Evolutionary conservation across 2,113 vertebrate species (phyloP), one percentile per base, ranked within the genome.

Genomic region (Gila orcuttii): DNA sequence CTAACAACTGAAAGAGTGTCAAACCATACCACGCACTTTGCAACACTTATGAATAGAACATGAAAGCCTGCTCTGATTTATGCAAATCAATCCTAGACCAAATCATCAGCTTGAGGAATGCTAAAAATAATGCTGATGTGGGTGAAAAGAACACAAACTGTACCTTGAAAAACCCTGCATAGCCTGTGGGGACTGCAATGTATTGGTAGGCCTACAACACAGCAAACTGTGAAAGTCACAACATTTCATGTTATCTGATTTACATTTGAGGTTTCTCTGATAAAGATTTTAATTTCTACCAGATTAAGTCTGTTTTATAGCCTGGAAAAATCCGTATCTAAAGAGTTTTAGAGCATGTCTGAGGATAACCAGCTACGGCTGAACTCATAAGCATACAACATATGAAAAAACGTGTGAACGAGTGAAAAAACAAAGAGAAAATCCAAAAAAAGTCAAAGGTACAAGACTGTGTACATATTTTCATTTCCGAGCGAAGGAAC

Each of bases 61-160:
- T 45, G 39, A 47, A 81, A 28, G 23, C n/a, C 57, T 80, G 33
- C 59, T 62, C 36, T 64, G 59, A 60, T 64, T 80, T 28, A n/a
- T 81, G 79, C 59, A 62, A 81, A 64, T 64, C 15, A 47, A 33
- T 77, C 47, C 28, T 28, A 81, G 79, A 81, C 59, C 79, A 81
- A 66, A 81, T 64, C 59, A 64, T 81, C 39, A 47, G 50, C 50
- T 77, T 25, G 33, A 66, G 11, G 7, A 64, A 81, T 28, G 57
- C 79, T 66, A 66, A 66, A 80, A 66, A 21, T 77, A 55, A 55
- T 33, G 25, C 52, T 50, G 47, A 77, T 28, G 47, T 55, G 74
- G 74, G 47, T 52, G 74, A 55, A 8, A 76, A 33, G 25, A 76
- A 55, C 13, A 77, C 47, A 77, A 28, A 55, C 25, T 77, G 15